Base-by-base conservation (phyloP, 2,797 vertebrate genomes). In the Anableps anableps region DNA sequence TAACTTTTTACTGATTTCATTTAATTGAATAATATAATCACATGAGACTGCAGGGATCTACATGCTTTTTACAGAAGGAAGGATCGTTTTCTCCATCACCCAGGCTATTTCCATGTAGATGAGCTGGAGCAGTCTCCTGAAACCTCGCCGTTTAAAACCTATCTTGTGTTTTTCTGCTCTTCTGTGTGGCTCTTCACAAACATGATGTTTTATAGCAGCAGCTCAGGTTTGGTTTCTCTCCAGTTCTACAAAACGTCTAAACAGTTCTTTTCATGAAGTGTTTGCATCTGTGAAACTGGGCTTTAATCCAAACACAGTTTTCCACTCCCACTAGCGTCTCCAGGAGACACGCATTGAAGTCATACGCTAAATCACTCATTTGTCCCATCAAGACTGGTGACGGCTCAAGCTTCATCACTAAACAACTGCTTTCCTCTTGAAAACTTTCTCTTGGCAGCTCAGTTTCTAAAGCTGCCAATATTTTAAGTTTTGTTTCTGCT, bases 211-310 rank as follows among this genome's bases (percentile, higher is more conserved):
- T 80, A 81, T 48, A 51, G 17, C 34, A 19, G 34, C 64, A 77
- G 62, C 26, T 53, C 34, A 78, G 83, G 51, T 79, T 81, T 80
- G 71, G 79, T 85, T 85, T 83, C 81, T 75, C 82, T 85, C 81
- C 77, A 73, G 75, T 70, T 19, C 82, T 83, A 74, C 74, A 78
- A 68, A 75, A 78, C 79, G 86, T 88, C 74, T 78, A 77, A 81
- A 71, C 70, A 83, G 70, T 80, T 76, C 74, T 91, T 84, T 93
- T 94, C 87, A 93, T 88, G 91, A 89, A 90, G 91, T 83, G 91
- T 93, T 94, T 93, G 88, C 91, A 93, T 88, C 89, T 90, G 89
- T 72, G 84, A 91, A 94, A 93, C 85, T 91, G 88, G 92, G 91
- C 92, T 88, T 53, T 68, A 21, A 50, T 91, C 86, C 89, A 85